Conservation (phyloP, 2,888 invertebrate genomes). For the Coelogynopora nodosa region DNA sequence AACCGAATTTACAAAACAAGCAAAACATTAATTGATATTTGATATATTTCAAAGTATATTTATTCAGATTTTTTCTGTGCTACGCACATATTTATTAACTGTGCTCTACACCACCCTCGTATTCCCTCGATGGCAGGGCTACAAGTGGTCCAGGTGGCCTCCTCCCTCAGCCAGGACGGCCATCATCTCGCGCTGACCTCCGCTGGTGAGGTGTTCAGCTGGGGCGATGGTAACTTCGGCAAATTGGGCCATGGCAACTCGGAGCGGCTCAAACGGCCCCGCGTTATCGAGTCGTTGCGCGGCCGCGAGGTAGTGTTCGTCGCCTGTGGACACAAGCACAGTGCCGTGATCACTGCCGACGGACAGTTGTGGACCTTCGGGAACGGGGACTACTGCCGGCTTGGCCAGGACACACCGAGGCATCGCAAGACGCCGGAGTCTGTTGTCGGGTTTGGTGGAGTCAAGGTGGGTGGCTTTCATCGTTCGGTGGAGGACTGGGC, state of each 20-base stretch:
- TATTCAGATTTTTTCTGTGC: too few relatives aligned
- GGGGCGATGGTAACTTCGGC: constrained; percentile 70
- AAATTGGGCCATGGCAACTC: constrained; percentile 70
- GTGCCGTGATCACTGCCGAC: constrained; percentile 68
- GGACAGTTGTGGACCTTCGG: constrained; percentile 70
- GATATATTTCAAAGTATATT: too few relatives aligned
- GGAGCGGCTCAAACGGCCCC: constrained; percentile 67
- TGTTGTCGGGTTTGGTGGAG: constrained; percentile 57
- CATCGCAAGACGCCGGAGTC: constrained; percentile 68
- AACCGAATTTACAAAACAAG: too few relatives aligned
- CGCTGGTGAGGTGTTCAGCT: constrained; percentile 69
- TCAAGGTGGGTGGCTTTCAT: neutral
- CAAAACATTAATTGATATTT: too few relatives aligned
- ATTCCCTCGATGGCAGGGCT: constrained; percentile 62
- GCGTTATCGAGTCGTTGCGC: constrained; percentile 68
- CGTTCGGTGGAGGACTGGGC: too few relatives aligned
- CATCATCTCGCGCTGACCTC: constrained; percentile 69
- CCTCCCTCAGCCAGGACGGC: constrained; percentile 69
- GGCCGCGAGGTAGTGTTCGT: constrained; percentile 67
- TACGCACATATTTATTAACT: too few relatives aligned
- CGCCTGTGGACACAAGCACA: constrained; percentile 69
- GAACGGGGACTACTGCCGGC: constrained; percentile 68
- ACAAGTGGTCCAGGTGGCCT: constrained; percentile 67
- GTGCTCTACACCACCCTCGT: too few relatives aligned
- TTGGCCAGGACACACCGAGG: constrained; percentile 66